Conservation (phyloP, 2,113 vertebrate genomes). For the Montifringilla adamsi region DNA sequence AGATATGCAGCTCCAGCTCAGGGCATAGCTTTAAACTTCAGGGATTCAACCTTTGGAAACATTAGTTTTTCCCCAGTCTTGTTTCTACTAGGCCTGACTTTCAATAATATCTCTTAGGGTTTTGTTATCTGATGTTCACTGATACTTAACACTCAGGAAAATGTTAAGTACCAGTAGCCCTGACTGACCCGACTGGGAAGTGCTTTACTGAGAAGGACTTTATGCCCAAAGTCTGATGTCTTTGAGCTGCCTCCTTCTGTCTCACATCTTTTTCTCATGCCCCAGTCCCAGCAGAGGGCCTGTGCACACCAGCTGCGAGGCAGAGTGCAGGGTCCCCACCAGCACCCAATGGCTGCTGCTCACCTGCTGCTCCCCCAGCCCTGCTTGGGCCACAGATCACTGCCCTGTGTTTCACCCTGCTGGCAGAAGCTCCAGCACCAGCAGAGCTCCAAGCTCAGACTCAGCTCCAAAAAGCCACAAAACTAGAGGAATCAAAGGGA, state of each 20-base stretch:
- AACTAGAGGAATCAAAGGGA: not conserved
- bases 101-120: not conserved
- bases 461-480: not conserved
- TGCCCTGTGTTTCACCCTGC: not conserved
- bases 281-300: accelerated
- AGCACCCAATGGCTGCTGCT: accelerated
- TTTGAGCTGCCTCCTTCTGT: not conserved
- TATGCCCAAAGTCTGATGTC: not conserved
- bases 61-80: not conserved
- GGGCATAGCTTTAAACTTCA: not conserved
- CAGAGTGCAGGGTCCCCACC: not conserved
- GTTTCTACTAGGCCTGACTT: not conserved
- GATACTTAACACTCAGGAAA: not conserved
- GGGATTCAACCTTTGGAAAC: not conserved
- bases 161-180: not conserved
- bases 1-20: not conserved
- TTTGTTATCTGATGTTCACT: not conserved
- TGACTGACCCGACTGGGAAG: not conserved
- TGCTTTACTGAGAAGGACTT: not conserved
- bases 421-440: not conserved
- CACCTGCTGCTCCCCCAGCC: not conserved
- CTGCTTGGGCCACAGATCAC: not conserved
- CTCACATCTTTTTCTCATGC: not conserved
- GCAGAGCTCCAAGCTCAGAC: not conserved
- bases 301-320: not conserved